phyloP scores from a whole-genome alignment of 2,888 invertebrate genomes.

The Anthophora plumipes region DNA sequence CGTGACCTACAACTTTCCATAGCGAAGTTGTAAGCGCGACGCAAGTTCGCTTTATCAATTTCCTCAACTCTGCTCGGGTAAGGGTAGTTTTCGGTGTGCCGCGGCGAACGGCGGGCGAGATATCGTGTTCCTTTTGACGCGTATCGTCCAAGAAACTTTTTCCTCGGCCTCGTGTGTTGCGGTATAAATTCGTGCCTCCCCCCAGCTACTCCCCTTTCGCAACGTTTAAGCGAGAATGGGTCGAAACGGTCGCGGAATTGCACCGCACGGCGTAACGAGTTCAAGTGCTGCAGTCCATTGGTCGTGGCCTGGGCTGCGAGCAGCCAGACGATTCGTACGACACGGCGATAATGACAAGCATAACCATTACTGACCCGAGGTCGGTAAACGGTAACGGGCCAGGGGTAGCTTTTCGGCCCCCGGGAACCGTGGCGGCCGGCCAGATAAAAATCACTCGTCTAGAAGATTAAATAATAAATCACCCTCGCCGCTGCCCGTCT shows the following conservation, averaged over 20 bases:
- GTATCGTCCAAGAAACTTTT: conserved; percentile 50
- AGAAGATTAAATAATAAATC: conserved; percentile 81
- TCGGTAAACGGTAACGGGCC: conserved; percentile 77
- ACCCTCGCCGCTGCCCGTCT: conserved; percentile 26
- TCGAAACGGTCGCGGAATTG: conserved; percentile 66
- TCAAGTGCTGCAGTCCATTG: conserved; percentile 71
- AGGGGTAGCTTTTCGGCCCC: conserved; percentile 73
- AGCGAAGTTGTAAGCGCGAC: neutral
- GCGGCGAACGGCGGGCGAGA: neutral
- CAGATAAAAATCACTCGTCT: conserved; percentile 79
- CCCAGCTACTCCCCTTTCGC: conserved; percentile 61
- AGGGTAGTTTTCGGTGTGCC: neutral
- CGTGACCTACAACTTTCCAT: neutral
- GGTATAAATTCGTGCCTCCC: conserved; percentile 39
- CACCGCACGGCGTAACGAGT: conserved; percentile 66
- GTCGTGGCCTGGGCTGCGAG: conserved; percentile 57
- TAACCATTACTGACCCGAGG: conserved; percentile 79
- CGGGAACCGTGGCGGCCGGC: conserved; percentile 59
- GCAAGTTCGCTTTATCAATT: conserved; percentile 26
- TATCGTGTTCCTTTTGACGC: conserved; percentile 27
- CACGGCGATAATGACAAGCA: conserved; percentile 81
- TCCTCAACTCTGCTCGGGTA: conserved; percentile 5
- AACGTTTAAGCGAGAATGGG: conserved; percentile 71
- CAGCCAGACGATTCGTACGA: conserved; percentile 72
- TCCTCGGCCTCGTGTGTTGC: conserved; percentile 13